Conservation (phyloP, 2,888 invertebrate species). For the Acleris sparsana region DNA sequence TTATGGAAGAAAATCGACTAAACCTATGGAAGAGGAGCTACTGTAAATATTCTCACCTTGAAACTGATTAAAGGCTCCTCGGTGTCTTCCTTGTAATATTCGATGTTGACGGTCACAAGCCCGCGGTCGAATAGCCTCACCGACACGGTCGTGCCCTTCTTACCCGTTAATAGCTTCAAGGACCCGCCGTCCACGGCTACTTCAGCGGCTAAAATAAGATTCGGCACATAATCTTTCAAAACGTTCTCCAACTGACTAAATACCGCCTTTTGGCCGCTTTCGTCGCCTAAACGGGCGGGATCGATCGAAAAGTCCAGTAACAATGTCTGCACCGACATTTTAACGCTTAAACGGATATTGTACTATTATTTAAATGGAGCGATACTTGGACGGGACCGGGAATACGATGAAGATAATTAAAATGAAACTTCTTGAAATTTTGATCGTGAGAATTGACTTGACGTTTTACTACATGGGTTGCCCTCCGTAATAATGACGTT, state of each 20-base stretch:
- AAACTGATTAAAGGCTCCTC: conserved; percentile 88
- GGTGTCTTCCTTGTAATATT: conserved; percentile 90
- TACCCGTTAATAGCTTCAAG: conserved; percentile 87
- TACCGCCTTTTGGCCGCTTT: conserved; percentile 85
- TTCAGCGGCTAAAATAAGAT: conserved; percentile 87
- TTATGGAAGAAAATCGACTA: background rate
- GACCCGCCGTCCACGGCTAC: conserved; percentile 88
- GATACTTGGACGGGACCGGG: conserved; percentile 59
- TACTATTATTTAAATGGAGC: conserved; percentile 44
- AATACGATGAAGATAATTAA: conserved; percentile 29
- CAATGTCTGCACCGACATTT: conserved; percentile 91
- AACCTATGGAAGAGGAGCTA: conserved; percentile 19
- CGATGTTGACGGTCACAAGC: conserved; percentile 91
- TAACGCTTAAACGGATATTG: conserved; percentile 39
- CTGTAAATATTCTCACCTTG: conserved; percentile 84
- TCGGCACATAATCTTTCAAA: conserved; percentile 87
- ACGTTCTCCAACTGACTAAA: conserved; percentile 87
- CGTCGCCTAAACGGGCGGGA: conserved; percentile 86
- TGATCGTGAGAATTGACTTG: conserved; percentile 29
- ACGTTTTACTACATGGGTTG: conserved; percentile 25
- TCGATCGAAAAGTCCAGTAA: conserved; percentile 91
- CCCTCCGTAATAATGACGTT: conserved; percentile 10
- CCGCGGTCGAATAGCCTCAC: conserved; percentile 90
- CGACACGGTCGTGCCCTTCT: conserved; percentile 87
- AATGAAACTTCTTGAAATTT: conserved; percentile 28